Evolutionary conservation across 2,113 vertebrate genomes (phyloP).

Genomic region (Podarcis cretensis): DNA sequence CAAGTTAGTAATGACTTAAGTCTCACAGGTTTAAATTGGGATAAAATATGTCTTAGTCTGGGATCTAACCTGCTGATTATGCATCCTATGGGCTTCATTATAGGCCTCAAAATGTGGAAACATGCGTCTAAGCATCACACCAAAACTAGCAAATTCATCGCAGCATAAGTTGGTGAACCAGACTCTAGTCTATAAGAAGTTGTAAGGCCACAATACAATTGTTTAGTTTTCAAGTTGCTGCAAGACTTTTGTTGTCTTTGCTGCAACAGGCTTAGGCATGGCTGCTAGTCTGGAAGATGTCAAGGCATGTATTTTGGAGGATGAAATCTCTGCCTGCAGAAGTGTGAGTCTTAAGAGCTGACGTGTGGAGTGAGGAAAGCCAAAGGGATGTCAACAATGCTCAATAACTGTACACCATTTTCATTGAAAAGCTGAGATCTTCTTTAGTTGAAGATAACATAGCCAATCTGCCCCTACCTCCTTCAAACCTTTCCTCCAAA

Average conservation of each 20-base stretch:
- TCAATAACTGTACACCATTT: neutral
- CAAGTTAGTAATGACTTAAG: neutral
- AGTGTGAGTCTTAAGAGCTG: neutral
- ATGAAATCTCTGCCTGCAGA: neutral
- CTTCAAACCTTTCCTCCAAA: neutral
- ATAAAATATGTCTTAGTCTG: neutral
- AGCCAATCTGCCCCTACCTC: neutral
- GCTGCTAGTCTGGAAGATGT: neutral
- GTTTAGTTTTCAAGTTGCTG: neutral
- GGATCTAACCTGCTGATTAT: neutral
- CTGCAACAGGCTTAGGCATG: neutral
- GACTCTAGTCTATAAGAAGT: neutral
- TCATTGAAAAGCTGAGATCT: neutral
- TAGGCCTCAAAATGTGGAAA: neutral
- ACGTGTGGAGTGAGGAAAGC: neutral
- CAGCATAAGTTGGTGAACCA: neutral
- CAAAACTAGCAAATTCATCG: neutral
- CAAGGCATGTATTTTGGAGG: neutral
- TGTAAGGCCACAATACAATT: neutral
- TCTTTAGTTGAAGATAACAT: neutral
- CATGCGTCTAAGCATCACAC: neutral
- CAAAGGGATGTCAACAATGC: neutral
- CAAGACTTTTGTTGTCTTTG: neutral
- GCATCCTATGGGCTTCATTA: neutral
- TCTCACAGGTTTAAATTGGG: neutral